Evolutionary conservation across 1,140 invertebrate species (phyloP).

Genomic region (Cherax quadricarinatus): DNA sequence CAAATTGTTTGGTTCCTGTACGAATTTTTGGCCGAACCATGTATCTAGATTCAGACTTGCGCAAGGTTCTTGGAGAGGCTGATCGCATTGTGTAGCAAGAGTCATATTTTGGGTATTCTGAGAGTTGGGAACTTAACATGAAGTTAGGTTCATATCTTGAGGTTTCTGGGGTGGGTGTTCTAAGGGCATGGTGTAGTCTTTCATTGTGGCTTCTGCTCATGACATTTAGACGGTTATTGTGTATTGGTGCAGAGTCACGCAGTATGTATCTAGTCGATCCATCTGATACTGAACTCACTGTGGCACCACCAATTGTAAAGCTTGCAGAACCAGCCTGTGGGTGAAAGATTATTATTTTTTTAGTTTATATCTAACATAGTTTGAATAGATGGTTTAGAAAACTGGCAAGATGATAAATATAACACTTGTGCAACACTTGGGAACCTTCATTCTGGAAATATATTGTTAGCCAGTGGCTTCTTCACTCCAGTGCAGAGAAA

Average conservation of each 20-base stretch:
- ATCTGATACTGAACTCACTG: slow-evolving; percentile 27
- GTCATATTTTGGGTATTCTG: background rate
- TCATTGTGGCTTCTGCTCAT: background rate
- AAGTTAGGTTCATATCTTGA: slow-evolving; percentile 64
- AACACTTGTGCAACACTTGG: no score
- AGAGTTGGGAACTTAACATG: slow-evolving; percentile 16
- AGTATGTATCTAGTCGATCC: slow-evolving; percentile 52
- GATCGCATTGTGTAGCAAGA: slow-evolving; percentile 1
- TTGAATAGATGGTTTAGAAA: no score
- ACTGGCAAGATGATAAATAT: no score
- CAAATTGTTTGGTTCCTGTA: background rate
- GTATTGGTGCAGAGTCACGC: background rate
- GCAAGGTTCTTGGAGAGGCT: background rate
- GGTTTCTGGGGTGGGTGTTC: slow-evolving; percentile 21
- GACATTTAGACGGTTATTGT: background rate
- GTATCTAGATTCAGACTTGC: slow-evolving; percentile 16
- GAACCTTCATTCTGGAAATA: no score
- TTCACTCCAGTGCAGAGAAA: no score
- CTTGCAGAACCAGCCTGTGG: background rate
- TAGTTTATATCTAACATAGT: no score
- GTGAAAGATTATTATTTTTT: background rate
- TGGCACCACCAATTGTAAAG: slow-evolving; percentile 14
- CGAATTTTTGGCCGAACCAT: slow-evolving; percentile 17
- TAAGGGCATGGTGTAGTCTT: background rate
- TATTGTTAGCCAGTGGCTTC: no score